Base-by-base conservation (phyloP, 1,140 invertebrate species). In the Phocides pigmalion region DNA sequence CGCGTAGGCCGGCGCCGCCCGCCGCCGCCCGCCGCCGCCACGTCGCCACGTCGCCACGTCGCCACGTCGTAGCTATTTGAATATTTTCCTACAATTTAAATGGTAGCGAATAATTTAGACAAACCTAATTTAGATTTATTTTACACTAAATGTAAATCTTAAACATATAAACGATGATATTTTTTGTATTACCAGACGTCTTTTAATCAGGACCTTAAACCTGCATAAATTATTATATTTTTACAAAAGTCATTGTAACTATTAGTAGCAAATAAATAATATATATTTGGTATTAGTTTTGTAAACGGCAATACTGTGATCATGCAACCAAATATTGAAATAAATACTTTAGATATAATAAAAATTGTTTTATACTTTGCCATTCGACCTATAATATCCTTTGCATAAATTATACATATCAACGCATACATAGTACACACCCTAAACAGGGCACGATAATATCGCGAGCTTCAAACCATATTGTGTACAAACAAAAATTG, bases 261-360 rank as follows among this genome's bases (percentile, higher is more conserved):
- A n/a, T n/a, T n/a, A n/a, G n/a, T n/a, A n/a, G n/a, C n/a, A n/a
- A n/a, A n/a, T n/a, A n/a, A n/a, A n/a, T n/a, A n/a, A n/a, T n/a
- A n/a, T n/a, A n/a, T n/a, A 32, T 32, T 32, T 32, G 28, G 35
- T 14, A 5, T 14, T 42, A 54, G 4, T 12, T 41, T 58, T 56
- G 14, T 65, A 62, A 62, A 69, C 39, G 63, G 63, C 58, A 63
- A 54, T 53, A 49, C 62, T 72, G 70, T 72, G 70, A 72, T 72
- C 15, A 20, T 64, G 46, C 51, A 62, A 56, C 70, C 70, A 72
- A 69, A 69, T 58, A 61, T 42, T 64, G 16, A 32, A 44, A 42
- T 25, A 51, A 22, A 58, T 46, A 49, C 22, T 51, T 53, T 51
- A 41, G 6, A 6, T 15, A 14, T 49, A 28, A 14, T 22, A 3